Base-by-base conservation (phyloP, 2,797 vertebrate species). In the Helostoma temminkii region DNA sequence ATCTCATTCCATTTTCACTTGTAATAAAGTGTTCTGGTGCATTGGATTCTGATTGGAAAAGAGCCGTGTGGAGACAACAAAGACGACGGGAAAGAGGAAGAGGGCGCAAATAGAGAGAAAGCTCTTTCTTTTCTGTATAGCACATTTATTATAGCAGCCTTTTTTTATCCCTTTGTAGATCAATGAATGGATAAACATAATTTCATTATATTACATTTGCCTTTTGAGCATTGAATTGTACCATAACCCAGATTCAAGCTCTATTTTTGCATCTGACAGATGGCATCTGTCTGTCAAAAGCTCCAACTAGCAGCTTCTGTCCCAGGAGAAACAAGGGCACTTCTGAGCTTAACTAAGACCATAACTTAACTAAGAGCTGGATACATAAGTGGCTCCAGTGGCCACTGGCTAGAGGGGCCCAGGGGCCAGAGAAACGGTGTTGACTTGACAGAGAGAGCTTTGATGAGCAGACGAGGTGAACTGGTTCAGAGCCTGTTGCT, bases 401-500 rank as follows among this genome's bases (percentile, higher is more conserved):
- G 59, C 43, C 47, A 19, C 5, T 78, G 75, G 57, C 48, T 56
- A 12, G 32, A 76, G 9, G 52, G 73, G 34, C 43, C 60, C 67
- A 60, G 37, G 70, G 67, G 77, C 65, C 80, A 66, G 39, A 46
- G 63, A 46, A 68, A 74, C 64, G 26, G 55, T 53, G 70, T 72
- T 74, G 43, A 81, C 49, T 62, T 86, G 75, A 74, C 73, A 69
- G 54, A 50, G 36, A 36, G 74, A 52, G 75, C 75, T 86, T 88
- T 88, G 80, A 86, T 82, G 83, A 83, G 66, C 72, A 71, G 58
- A 50, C 53, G 52, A 85, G 74, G 77, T 75, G 74, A 81, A 85
- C 81, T 80, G 71, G 78, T 89, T 85, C 82, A 83, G 74, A 89
- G 88, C 81, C 77, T 89, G 90, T 93, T 93, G 90, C 90, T 90